Evolutionary conservation across 2,888 invertebrate species (phyloP), one percentile per base, ranked within the genome.

Genomic region (Pseudeuparius sepicola): DNA sequence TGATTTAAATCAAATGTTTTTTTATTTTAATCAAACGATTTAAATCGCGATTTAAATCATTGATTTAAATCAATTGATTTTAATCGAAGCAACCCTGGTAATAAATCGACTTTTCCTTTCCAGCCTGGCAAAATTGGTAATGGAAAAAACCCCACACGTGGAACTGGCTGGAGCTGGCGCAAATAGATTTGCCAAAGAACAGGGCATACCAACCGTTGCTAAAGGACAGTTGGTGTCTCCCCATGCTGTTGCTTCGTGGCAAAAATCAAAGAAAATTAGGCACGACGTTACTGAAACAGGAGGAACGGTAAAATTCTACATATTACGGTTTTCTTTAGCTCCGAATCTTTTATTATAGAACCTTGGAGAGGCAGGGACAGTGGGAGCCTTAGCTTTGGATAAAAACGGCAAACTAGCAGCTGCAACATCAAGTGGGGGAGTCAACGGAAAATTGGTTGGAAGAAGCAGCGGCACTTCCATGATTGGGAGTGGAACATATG

Each of bases 361-460:
- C 40, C 49, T 51, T 60, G 71, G 68, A 27, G 81, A 75, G 37
- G 77, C 78, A 16, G 85, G 84, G 3, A 89, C 88, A 0, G 88
- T 89, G 0, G 89, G 89, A 2, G 85, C 86, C 3, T 84, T 88
- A 2, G 88, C 84, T 1, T 62, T 89, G 11, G 86, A 87, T 55
- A 51, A 56, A 0, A 49, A 65, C n/a, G 87, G 88, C 0, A 74
- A 77, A 47, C 65, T 87, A 32, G 84, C 83, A 1, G 83, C 74
- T 2, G 88, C 80, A 1, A 88, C 87, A 0, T 87, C 87, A 2
- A 88, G 88, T 0, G 88, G 88, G 3, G 88, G 88, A 1, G 80
- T 83, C 48, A 82, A 76, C 23, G 86, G 82, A 1, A 85, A 86
- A 61, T 73, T 76, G 53, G 73, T 77, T 1, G 86, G 86, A 1